Conservation (phyloP, 2,113 vertebrate species). For the Nesoenas mayeri region DNA sequence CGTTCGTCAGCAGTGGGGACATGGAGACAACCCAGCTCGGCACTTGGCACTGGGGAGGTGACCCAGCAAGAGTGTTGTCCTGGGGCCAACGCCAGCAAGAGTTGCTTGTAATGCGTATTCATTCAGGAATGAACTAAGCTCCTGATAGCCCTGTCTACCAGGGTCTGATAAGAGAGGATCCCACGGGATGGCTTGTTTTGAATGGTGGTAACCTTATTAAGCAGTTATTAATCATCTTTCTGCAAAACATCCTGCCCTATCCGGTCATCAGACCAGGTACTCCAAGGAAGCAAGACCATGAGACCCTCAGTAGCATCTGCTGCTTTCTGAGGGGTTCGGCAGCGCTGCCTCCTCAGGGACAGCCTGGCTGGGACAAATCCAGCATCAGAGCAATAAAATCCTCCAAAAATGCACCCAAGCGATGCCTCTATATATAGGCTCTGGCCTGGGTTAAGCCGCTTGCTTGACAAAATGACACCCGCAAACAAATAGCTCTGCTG, state of each 20-base stretch:
- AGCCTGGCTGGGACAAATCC: slow-evolving; percentile 38
- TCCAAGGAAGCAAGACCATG: not conserved
- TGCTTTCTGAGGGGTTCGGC: not conserved
- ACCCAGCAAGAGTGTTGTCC: not conserved
- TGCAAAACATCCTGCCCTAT: not conserved
- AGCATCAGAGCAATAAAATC: slow-evolving; percentile 26
- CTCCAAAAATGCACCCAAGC: slow-evolving; percentile 37
- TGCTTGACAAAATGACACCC: slow-evolving; percentile 36
- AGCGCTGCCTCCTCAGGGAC: slow-evolving; percentile 7
- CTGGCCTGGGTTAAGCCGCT: not conserved
- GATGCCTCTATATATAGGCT: slow-evolving; percentile 51
- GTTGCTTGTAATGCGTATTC: not conserved
- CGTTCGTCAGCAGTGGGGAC: fast-evolving
- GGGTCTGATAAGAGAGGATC: slow-evolving; percentile 23
- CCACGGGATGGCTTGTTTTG: not conserved
- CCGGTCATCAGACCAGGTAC: not conserved
- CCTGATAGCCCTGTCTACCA: slow-evolving; percentile 48
- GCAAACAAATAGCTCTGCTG: slow-evolving; percentile 55
- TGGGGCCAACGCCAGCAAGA: slow-evolving; percentile 6
- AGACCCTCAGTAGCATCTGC: not conserved
- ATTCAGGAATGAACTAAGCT: slow-evolving; percentile 44
- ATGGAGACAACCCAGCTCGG: not conserved
- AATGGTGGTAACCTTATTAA: slow-evolving; percentile 5
- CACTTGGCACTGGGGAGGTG: slow-evolving; percentile 7
- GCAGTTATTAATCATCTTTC: slow-evolving; percentile 2